Conservation (phyloP, 2,888 invertebrate species). For the Hybos culiciformis region DNA sequence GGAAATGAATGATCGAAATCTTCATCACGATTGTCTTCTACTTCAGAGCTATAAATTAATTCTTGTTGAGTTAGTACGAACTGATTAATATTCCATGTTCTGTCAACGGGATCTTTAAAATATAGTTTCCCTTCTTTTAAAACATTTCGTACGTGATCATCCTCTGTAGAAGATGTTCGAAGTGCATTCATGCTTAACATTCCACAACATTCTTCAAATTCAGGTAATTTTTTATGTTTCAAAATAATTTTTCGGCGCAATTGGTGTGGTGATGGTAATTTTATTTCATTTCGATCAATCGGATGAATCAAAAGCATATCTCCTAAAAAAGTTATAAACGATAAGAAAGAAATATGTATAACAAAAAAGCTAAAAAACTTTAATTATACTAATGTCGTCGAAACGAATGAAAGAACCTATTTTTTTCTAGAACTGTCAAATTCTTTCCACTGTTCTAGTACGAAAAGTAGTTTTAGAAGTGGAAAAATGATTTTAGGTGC, state of each 20-base stretch:
- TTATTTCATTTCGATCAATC: constrained; percentile 60
- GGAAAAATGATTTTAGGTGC: too few relatives aligned
- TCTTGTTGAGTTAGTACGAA: constrained; percentile 82
- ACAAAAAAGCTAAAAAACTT: too few relatives aligned
- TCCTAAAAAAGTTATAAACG: constrained; percentile 40
- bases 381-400: too few relatives aligned
- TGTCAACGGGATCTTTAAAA: constrained; percentile 76
- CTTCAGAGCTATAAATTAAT: constrained; percentile 55
- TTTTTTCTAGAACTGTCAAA: too few relatives aligned
- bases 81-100: constrained; percentile 86
- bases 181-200: too few relatives aligned
- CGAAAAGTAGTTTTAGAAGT: too few relatives aligned
- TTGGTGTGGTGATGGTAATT: constrained; percentile 71
- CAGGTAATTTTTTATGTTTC: constrained; percentile 88
- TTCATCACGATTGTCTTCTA: constrained; percentile 46
- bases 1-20: constrained; percentile 39
- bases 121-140: constrained; percentile 82
- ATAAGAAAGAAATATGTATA: too few relatives aligned
- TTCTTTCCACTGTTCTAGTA: too few relatives aligned
- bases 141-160: constrained; percentile 67
- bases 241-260: constrained; percentile 63
- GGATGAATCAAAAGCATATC: constrained; percentile 70
- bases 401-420: too few relatives aligned
- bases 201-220: constrained; percentile 54
- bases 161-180: constrained; percentile 31